phyloP scores from a whole-genome alignment of 2,888 invertebrate species.

The Drosophila hawaiiensis region DNA sequence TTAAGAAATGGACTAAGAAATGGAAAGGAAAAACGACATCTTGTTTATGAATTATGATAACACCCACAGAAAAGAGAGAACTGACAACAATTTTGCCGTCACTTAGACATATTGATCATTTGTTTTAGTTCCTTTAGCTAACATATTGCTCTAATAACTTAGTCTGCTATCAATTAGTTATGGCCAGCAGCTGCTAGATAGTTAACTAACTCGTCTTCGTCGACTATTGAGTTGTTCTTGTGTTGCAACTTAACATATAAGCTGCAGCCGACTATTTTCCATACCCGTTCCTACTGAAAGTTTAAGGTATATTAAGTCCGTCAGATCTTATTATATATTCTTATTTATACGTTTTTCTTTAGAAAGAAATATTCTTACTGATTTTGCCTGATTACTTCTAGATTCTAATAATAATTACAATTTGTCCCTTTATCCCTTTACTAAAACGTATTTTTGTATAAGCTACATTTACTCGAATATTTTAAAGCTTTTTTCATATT shows the following conservation, averaged over 20 bases:
- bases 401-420: not conserved
- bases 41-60: conserved; percentile 55
- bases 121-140: conserved; percentile 50
- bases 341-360: not conserved
- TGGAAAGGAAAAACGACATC: conserved; percentile 1
- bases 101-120: conserved; percentile 73
- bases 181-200: conserved; percentile 40
- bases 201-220: not conserved
- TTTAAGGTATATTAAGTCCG: not conserved
- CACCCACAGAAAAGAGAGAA: not conserved
- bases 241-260: not conserved
- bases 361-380: not conserved
- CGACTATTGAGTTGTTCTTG: not conserved
- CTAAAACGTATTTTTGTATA: too few species aligned
- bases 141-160: conserved; percentile 54
- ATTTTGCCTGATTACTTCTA: not conserved
- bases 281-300: not conserved
- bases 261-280: not conserved
- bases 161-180: conserved; percentile 22
- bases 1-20: not conserved
- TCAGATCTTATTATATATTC: not conserved
- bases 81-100: conserved; percentile 67
- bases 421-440: too few species aligned
- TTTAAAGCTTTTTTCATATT: not conserved
- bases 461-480: not conserved